A percentile compares a stretch with the other conserved stretches of the same genome.
These are phyloP conservation scores for Eutolmus rufibarbis DNA, from an alignment of 2,888 invertebrate species.

Conservation along the genomic window DNA sequence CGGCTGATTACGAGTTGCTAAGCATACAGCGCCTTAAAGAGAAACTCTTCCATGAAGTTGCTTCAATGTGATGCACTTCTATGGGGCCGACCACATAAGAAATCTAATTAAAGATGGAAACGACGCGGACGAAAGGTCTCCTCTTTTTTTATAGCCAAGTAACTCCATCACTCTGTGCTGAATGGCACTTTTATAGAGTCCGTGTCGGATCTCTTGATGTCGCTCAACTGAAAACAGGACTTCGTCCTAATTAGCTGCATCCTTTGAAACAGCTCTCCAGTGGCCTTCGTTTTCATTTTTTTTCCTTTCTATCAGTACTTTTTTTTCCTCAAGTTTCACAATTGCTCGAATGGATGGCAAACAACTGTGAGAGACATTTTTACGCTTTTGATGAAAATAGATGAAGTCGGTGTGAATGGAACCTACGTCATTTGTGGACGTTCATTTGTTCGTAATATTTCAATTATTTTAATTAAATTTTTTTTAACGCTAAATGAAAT, in stretches of 20 bases:
- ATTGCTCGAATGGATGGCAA: neutral
- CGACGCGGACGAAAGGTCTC: neutral
- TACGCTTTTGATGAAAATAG: neutral
- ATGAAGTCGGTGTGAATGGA: neutral
- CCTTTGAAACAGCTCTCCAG: neutral
- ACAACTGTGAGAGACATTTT: neutral
- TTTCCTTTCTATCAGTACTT: neutral
- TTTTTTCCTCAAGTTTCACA: neutral
- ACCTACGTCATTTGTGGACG: neutral
- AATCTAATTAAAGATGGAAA: neutral
- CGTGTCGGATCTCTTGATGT: neutral
- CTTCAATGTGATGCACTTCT: neutral
- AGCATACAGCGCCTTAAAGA: neutral
- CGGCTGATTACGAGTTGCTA: neutral
- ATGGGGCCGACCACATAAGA: neutral
- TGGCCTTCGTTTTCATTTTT: neutral
- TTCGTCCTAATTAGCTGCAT: slow-evolving; percentile 6
- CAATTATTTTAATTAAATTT: neutral
- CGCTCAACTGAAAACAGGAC: neutral
- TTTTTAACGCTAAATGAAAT: neutral
- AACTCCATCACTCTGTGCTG: neutral
- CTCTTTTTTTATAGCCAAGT: neutral
- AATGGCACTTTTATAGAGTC: neutral
- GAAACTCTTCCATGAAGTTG: neutral
- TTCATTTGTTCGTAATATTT: neutral